Conservation (phyloP, 1,140 invertebrate genomes). For the Dolichoris vasculosae region DNA sequence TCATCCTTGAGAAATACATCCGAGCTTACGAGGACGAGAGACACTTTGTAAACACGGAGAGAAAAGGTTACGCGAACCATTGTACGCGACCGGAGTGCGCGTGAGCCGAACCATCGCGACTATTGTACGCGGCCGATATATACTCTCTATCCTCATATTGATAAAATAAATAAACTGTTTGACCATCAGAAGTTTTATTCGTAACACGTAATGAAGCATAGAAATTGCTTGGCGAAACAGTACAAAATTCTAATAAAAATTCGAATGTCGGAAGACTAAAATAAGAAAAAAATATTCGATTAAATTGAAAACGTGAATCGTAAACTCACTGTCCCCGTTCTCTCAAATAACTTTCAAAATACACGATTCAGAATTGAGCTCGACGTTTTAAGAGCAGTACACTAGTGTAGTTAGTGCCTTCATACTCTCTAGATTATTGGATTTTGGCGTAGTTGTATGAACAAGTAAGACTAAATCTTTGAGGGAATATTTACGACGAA, state of each 20-base stretch:
- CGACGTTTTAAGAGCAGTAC: not conserved
- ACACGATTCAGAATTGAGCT: not conserved
- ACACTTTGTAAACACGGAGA: too few relatives aligned
- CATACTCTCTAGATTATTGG: conserved; percentile 5
- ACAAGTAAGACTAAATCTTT: not conserved
- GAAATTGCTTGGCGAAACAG: not conserved
- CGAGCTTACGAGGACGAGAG: too few relatives aligned
- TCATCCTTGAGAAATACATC: too few relatives aligned
- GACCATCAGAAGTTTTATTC: too few relatives aligned
- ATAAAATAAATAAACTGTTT: too few relatives aligned
- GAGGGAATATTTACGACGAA: not conserved
- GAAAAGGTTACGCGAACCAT: too few relatives aligned
- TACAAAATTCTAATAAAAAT: not conserved
- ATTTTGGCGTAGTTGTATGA: not conserved
- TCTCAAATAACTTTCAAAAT: not conserved
- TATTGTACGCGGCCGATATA: too few relatives aligned
- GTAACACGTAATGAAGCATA: too few relatives aligned
- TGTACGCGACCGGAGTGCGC: too few relatives aligned
- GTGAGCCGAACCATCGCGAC: too few relatives aligned
- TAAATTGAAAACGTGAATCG: not conserved
- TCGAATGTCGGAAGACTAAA: not conserved
- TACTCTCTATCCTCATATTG: too few relatives aligned
- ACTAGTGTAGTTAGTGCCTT: not conserved
- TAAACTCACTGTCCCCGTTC: not conserved
- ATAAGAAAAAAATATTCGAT: not conserved